Evolutionary conservation across 2,888 invertebrate species (phyloP).

Genomic region (Lutraria lutraria): DNA sequence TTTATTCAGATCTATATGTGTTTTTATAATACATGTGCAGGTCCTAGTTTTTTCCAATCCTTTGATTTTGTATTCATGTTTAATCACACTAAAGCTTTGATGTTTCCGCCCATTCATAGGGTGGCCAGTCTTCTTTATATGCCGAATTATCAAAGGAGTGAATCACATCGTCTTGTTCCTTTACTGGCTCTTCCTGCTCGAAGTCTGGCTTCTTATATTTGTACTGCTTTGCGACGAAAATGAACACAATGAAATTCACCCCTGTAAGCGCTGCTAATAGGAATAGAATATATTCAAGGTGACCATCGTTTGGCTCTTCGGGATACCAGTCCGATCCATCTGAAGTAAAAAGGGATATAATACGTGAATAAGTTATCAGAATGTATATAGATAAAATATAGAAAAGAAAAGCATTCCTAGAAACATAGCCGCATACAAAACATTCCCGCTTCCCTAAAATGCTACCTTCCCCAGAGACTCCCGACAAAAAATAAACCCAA

Average conservation of each 20-base stretch:
- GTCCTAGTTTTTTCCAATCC: too few relatives aligned
- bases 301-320: conserved; percentile 65
- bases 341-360: conserved; percentile 36
- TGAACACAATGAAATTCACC: conserved; percentile 58
- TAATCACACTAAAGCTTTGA: conserved; percentile 21
- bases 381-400: not conserved
- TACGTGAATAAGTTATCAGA: not conserved
- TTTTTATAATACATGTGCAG: too few relatives aligned
- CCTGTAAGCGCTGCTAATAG: conserved; percentile 56
- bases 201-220: conserved; percentile 59
- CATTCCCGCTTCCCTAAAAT: too few relatives aligned
- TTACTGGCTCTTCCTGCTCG: conserved; percentile 30
- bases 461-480: too few relatives aligned
- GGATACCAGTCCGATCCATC: conserved; percentile 67
- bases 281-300: conserved; percentile 65
- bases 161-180: not conserved
- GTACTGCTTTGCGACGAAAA: conserved; percentile 60
- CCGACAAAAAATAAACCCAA: too few relatives aligned
- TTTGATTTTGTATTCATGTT: too few relatives aligned
- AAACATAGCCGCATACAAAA: not conserved
- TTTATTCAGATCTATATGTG: too few relatives aligned
- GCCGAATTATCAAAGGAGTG: not conserved
- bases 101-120: conserved; percentile 32
- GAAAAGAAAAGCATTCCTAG: not conserved
- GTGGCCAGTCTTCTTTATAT: conserved; percentile 19